These are phyloP conservation scores for Macquaria australasica DNA, from an alignment of 2,113 vertebrate genomes.

Conservation along the genomic window DNA sequence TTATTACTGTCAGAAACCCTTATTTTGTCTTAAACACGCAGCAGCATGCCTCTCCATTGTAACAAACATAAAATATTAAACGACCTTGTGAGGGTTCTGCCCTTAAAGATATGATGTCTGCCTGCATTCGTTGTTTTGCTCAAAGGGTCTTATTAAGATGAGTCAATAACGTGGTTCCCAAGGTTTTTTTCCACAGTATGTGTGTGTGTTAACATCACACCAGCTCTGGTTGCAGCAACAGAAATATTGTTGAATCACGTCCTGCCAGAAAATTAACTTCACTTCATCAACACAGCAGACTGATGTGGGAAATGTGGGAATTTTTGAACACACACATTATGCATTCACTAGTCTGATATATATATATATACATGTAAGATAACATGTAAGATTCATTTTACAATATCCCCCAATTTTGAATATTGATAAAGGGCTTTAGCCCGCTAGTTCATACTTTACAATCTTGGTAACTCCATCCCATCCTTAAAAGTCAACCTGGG, in stretches of 20 bases:
- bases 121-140: conserved; percentile 4
- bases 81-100: background rate
- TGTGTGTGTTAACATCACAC: background rate
- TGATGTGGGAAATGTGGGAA: background rate
- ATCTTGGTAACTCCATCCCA: background rate
- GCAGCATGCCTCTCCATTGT: background rate
- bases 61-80: background rate
- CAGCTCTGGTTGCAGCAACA: background rate
- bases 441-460: too few relatives aligned
- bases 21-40: conserved; percentile 19
- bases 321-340: background rate
- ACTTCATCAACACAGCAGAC: background rate
- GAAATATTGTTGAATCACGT: conserved; percentile 9
- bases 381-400: too few relatives aligned
- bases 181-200: background rate
- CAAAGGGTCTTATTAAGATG: conserved; percentile 15
- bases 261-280: background rate
- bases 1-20: conserved; percentile 14
- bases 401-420: too few relatives aligned
- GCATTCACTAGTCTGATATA: background rate
- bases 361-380: too few relatives aligned
- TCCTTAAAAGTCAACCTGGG: background rate
- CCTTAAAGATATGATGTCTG: conserved; percentile 23
- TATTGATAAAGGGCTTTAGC: too few relatives aligned
- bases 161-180: background rate